Evolutionary conservation across 2,888 invertebrate genomes (phyloP), one percentile per base, ranked within the genome.

Genomic region (Trichopoda pennipes): DNA sequence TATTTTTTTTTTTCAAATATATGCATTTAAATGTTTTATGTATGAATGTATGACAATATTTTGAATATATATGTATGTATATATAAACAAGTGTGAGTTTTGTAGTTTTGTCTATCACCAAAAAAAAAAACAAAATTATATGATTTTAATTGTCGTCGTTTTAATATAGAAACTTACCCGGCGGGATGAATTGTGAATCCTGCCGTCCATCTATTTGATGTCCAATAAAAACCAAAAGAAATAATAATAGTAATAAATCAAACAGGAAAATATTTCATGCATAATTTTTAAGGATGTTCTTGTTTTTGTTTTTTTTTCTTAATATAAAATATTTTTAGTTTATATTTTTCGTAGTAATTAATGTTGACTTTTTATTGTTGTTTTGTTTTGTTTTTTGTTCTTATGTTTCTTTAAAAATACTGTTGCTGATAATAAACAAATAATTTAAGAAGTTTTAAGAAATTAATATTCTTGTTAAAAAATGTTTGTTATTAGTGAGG

Each of bases 181-280:
- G 89, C 91, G 91, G 90, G 91, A 90, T 90, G 91, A 89, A 89
- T 89, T 91, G 91, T 91, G 90, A 90, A 91, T 91, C 91, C 91
- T 91, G 91, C 91, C 91, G 90, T 91, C 91, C 91, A 91, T 91
- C 91, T 91, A 91, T 90, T 79, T 88, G 90, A 90, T 88, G 91
- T 91, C 90, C 91, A 89, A 91, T 89, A 91, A 91, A 91, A 91
- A 91, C 89, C 87, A 90, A 90, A 90, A 90, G 88, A 91, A 90
- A 90, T 88, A 89, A 90, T 90, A 89, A 89, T 87, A 88, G 87
- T 88, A 87, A 85, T 73, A 86, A 86, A 88, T 89, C 87, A 90
- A 89, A 90, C 87, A 90, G 88, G 89, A 89, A 87, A 90, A 90
- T 89, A 89, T 88, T 82, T 87, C 91, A 91, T 91, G 91, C 91